These are phyloP conservation scores for Oreotragus oreotragus DNA, from an alignment of 2,113 vertebrate genomes.

Conservation along the genomic window DNA sequence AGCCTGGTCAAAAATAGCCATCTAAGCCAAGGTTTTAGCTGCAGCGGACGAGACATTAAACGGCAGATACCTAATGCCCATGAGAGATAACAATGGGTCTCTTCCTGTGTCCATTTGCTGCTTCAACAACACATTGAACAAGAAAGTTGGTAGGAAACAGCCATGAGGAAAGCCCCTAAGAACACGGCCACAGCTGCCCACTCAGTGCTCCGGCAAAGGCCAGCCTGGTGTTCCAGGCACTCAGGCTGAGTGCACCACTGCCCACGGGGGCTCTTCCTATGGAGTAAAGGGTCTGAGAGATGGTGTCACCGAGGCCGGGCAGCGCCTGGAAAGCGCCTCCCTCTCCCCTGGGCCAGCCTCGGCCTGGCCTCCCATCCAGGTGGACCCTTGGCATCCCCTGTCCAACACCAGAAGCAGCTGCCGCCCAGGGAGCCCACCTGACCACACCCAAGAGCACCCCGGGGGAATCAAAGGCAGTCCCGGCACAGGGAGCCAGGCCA, in stretches of 20 bases:
- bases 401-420: accelerated
- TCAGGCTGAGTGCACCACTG: not conserved
- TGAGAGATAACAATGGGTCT: accelerated
- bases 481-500: no score
- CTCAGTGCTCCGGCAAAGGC: accelerated
- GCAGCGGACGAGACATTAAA: slow-evolving; percentile 51
- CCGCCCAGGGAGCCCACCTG: not conserved
- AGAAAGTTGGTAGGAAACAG: not conserved
- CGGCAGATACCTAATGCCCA: slow-evolving; percentile 53
- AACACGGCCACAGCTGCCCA: no score
- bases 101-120: not conserved
- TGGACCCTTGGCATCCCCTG: accelerated
- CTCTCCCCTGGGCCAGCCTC: not conserved
- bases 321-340: accelerated
- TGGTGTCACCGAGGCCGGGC: not conserved
- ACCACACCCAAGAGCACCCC: accelerated
- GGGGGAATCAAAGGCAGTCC: accelerated
- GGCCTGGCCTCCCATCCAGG: not conserved
- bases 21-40: slow-evolving; percentile 73
- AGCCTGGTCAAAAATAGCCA: slow-evolving; percentile 77
- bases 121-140: not conserved
- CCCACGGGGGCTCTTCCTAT: accelerated
- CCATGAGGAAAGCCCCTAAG: not conserved
- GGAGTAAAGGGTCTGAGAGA: not conserved
- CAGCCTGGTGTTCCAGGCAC: not conserved